These are phyloP conservation scores for Diadema setosum DNA, from an alignment of 35 echinoderm and acorn worm species.

Conservation along the genomic window DNA sequence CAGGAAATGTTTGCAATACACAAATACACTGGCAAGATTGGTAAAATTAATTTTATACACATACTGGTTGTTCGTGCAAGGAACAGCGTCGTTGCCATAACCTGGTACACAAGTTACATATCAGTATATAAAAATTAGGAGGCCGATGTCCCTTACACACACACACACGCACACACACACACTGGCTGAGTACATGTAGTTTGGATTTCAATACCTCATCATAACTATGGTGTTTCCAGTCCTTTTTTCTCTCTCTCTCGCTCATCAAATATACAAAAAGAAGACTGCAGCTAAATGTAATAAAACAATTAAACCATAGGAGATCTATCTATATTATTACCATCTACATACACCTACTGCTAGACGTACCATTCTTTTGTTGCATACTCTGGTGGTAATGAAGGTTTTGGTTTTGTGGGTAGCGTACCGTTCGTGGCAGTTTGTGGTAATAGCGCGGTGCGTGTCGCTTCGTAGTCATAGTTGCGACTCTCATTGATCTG, in stretches of 20 bases:
- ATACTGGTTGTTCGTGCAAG: no score
- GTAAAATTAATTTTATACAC: neutral
- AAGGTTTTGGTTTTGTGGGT: slow-evolving; percentile 89
- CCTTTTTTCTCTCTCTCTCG: no score
- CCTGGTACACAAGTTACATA: no score
- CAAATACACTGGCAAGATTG: neutral
- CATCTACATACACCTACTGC: neutral
- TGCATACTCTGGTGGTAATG: slow-evolving; percentile 88
- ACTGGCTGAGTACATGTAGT: neutral
- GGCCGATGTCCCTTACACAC: no score
- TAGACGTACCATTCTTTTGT: slow-evolving; percentile 97
- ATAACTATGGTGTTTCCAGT: neutral
- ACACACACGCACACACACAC: neutral
- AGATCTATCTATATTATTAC: neutral
- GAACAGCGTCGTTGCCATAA: no score
- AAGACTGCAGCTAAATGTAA: slow-evolving; percentile 8
- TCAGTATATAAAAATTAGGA: no score
- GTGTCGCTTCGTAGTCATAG: slow-evolving; percentile 73
- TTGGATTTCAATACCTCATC: neutral
- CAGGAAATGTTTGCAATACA: no score
- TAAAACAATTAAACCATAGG: neutral
- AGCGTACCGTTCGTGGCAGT: slow-evolving; percentile 75
- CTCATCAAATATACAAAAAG: slow-evolving; percentile 25
- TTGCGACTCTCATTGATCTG: slow-evolving; percentile 98
- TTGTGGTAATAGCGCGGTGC: slow-evolving; percentile 70